These are phyloP conservation scores for Empidonax traillii DNA, from an alignment of 2,113 vertebrate species.

Conservation along the genomic window DNA sequence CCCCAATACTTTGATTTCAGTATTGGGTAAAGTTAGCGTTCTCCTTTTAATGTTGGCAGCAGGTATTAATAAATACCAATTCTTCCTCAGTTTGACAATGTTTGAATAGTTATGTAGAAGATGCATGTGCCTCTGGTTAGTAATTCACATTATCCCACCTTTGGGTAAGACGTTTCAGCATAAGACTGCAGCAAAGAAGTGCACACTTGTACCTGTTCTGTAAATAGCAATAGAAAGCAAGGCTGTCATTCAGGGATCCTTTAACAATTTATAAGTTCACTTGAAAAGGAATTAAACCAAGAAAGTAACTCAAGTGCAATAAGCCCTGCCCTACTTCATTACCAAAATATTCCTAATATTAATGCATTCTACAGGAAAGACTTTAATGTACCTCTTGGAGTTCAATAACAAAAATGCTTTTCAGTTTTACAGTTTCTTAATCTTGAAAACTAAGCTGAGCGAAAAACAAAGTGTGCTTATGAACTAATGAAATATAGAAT, in stretches of 20 bases:
- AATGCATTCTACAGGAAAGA: neutral
- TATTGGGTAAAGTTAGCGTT: neutral
- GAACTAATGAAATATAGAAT: conserved; percentile 2
- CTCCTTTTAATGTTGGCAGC: neutral
- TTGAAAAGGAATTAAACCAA: conserved; percentile 1
- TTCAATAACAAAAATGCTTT: neutral
- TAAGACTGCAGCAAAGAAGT: neutral
- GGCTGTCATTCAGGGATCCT: neutral
- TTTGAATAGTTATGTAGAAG: neutral
- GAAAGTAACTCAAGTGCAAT: neutral
- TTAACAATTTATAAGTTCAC: neutral
- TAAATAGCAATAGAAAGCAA: neutral
- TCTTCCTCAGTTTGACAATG: neutral
- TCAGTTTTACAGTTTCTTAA: neutral
- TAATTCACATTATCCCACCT: neutral
- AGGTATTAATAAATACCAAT: neutral
- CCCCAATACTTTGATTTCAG: neutral
- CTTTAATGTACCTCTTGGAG: neutral
- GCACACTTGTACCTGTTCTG: neutral
- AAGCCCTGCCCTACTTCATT: neutral
- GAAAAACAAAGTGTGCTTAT: conserved; percentile 6
- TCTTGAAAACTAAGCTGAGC: neutral
- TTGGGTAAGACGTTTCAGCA: neutral
- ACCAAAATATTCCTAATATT: neutral
- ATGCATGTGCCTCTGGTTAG: neutral